A percentile compares a stretch with the other conserved stretches of the same genome.
phyloP scores from a whole-genome alignment of 1,140 invertebrate genomes.

The Diabrotica virgifera region DNA sequence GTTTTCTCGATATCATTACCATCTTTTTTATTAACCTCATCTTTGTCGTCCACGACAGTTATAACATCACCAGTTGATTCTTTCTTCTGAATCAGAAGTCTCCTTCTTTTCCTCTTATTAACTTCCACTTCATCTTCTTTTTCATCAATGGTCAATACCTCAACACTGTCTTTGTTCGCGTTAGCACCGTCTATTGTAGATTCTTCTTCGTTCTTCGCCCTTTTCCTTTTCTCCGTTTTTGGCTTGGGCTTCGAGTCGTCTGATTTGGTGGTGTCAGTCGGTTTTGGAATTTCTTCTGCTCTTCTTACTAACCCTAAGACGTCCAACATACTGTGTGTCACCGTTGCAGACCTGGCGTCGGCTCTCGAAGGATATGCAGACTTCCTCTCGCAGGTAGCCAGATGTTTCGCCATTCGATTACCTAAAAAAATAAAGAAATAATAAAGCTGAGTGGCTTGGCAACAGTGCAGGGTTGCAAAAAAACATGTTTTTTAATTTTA shows the following conservation, averaged over 20 bases:
- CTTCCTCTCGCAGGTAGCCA: conserved; percentile 60
- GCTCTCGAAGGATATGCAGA: conserved; percentile 60
- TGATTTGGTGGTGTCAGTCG: not conserved
- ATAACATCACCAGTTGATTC: not conserved
- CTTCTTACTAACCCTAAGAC: conserved; percentile 54
- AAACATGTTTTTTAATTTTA: no score
- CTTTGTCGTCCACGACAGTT: not conserved
- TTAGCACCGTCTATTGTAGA: not conserved
- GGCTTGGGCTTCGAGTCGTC: not conserved
- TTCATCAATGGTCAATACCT: conserved; percentile 4
- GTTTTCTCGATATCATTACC: not conserved
- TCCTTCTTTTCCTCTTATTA: not conserved
- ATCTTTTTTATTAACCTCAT: not conserved
- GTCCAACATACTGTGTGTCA: conserved; percentile 56
- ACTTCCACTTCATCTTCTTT: not conserved
- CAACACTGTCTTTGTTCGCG: not conserved
- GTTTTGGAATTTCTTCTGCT: conserved; percentile 35
- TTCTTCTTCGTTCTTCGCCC: not conserved
- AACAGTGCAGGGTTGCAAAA: no score
- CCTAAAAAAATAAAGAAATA: conserved; percentile 49
- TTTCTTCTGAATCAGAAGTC: no score
- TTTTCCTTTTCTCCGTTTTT: conserved; percentile 8
- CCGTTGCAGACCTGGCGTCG: conserved; percentile 56
- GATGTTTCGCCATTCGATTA: conserved; percentile 62
- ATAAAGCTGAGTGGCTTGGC: not conserved